Evolutionary conservation across 1,140 invertebrate species (phyloP), one percentile per base, ranked within the genome.

Genomic region (Atta texana): DNA sequence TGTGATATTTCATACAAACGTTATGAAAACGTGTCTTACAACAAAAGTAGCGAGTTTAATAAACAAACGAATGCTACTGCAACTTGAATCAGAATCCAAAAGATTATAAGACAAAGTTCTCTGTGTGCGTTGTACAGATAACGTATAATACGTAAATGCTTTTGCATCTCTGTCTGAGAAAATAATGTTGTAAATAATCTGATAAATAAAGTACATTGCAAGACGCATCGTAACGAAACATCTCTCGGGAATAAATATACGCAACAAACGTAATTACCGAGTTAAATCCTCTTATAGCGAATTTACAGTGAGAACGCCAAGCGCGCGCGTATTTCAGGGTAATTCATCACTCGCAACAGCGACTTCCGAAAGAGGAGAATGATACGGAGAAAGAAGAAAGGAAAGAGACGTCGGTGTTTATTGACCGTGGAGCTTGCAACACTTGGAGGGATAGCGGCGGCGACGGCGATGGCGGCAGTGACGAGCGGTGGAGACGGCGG

Each of bases 241-340:
- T 84, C 55, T 31, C 69, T 24, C 63, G 28, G 5, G 80, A 84
- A 75, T 84, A 84, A 84, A 61, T 84, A 75, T 74, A 68, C 80
- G 80, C 69, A 61, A 84, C 66, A 14, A 59, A 81, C 55, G 68
- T 74, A 74, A 82, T 82, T 72, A 82, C 80, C 68, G 68, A 82
- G 68, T 82, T 59, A 82, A 74, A 82, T 82, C 68, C 34, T 55
- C 68, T 82, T 82, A 61, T 28, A 69, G 72, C 44, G 86, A 88
- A 82, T 51, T 49, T 53, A 51, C 59, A 34, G 61, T 51, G 44
- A 14, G 68, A 53, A 31, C 66, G 49, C 24, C 28, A 53, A 14
- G 16, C 16, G 28, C 82, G 44, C 82, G 44, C 28, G 68, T 78
- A 72, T 63, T 71, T 64, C 31, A 31, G 16, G 24, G 28, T 21